These are phyloP conservation scores for Caracal caracal DNA, from an alignment of 2,113 vertebrate species.

Conservation along the genomic window DNA sequence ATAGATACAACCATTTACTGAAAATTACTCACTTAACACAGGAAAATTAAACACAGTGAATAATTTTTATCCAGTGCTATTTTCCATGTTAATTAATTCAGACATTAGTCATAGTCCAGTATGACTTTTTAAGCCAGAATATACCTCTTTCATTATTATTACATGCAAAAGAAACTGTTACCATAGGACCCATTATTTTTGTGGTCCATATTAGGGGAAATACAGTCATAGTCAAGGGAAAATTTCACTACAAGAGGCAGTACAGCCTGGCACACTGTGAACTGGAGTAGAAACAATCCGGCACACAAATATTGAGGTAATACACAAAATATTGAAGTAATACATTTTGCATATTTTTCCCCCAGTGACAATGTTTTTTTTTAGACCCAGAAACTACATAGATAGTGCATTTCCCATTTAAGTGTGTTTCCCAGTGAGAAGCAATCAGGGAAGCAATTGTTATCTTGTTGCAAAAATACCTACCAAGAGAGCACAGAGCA, in stretches of 20 bases:
- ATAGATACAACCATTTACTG: neutral
- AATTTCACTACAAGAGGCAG: neutral
- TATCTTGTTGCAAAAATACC: constrained; percentile 41
- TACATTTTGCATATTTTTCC: neutral
- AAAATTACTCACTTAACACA: neutral
- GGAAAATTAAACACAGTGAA: too few species aligned
- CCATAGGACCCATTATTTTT: neutral
- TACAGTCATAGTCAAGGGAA: neutral
- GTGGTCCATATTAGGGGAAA: neutral
- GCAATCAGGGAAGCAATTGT: constrained; percentile 28
- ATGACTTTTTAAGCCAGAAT: neutral
- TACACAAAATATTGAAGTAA: neutral
- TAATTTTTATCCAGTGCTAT: neutral
- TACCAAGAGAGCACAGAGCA: neutral
- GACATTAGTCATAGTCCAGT: neutral
- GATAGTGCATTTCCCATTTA: neutral
- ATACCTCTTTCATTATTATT: neutral
- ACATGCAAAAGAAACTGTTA: neutral
- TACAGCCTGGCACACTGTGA: neutral
- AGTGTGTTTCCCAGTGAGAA: constrained; percentile 49
- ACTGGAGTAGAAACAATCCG: neutral
- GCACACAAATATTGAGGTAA: neutral
- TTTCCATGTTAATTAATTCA: neutral
- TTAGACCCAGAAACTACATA: neutral
- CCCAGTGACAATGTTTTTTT: neutral